Base-by-base conservation (phyloP, 2,797 vertebrate genomes). In the Muraenolepis orangiensis region DNA sequence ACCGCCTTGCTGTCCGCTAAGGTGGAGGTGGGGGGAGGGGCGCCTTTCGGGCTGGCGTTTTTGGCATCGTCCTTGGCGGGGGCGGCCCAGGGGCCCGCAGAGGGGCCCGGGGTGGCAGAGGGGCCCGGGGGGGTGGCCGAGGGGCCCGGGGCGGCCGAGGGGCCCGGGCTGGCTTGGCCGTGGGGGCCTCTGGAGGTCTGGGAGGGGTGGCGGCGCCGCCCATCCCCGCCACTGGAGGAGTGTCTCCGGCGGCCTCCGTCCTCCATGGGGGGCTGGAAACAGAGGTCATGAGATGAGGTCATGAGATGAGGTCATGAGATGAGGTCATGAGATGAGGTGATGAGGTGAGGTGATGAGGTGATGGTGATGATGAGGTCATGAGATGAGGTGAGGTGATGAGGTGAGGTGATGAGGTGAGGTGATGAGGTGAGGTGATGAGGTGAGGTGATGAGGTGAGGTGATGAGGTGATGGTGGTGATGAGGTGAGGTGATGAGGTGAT, bases 211-310 rank as follows among this genome's bases (percentile, higher is more conserved):
- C 96, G 93, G 81, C 96, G 96, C 31, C 96, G 94, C 72, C 95
- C 93, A 6, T 98, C 97, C 1, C 95, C 96, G 0, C 92, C 96
- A 0, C 92, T 93, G 7, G 93, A 93, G 0, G 94, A 89, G 86
- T 96, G 96, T 84, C 97, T 94, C 82, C 95, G 95, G 84, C 96
- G 95, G 75, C 93, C 93, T 77, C 96, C 95, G 76, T 99, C 98
- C 88, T 99, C 98, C 91, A 98, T 97, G 3, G 96, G 97, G 18
- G 97, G 97, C 98, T 99, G 91, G 2, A 92, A 93, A 0, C 11
- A 70, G 8, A 81, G 18, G 80, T n/a, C n/a, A n/a, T n/a, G n/a
- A n/a, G n/a, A n/a, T n/a, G n/a, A n/a, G n/a, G n/a, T n/a, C n/a
- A n/a, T n/a, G n/a, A n/a, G n/a, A n/a, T n/a, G n/a, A n/a, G n/a